These are phyloP conservation scores for Halictus ligatus DNA, from an alignment of 2,888 invertebrate genomes.

Conservation along the genomic window DNA sequence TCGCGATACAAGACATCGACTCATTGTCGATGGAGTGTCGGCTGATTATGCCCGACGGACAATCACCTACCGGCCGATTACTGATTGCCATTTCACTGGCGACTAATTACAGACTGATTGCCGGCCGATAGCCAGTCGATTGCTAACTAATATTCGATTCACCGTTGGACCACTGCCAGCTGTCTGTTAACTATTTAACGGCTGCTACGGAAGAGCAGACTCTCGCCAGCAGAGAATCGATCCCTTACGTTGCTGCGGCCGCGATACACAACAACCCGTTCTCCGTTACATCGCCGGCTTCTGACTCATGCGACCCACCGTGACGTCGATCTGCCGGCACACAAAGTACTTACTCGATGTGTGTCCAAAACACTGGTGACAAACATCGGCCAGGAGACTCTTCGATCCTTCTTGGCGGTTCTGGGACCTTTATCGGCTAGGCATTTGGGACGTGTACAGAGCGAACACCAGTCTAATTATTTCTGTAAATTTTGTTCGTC, in stretches of 20 bases:
- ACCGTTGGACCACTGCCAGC: conserved; percentile 37
- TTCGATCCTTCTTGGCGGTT: too few species aligned
- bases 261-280: neutral
- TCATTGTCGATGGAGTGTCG: conserved; percentile 5
- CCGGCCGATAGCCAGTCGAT: conserved; percentile 36
- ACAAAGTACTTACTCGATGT: too few species aligned
- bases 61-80: neutral
- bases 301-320: neutral
- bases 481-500: too few species aligned
- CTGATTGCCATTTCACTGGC: conserved; percentile 19
- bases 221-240: conserved; percentile 5
- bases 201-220: neutral
- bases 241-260: neutral
- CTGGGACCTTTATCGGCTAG: too few species aligned
- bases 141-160: conserved; percentile 37
- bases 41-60: conserved; percentile 9
- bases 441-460: too few species aligned
- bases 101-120: conserved; percentile 46
- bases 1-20: neutral
- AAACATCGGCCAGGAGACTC: too few species aligned
- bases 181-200: conserved; percentile 34
- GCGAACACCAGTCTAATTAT: too few species aligned
- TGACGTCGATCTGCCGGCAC: neutral
- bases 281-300: neutral
- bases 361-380: too few species aligned